Base-by-base conservation (phyloP, 2,113 vertebrate species). In the Myodes glareolus region DNA sequence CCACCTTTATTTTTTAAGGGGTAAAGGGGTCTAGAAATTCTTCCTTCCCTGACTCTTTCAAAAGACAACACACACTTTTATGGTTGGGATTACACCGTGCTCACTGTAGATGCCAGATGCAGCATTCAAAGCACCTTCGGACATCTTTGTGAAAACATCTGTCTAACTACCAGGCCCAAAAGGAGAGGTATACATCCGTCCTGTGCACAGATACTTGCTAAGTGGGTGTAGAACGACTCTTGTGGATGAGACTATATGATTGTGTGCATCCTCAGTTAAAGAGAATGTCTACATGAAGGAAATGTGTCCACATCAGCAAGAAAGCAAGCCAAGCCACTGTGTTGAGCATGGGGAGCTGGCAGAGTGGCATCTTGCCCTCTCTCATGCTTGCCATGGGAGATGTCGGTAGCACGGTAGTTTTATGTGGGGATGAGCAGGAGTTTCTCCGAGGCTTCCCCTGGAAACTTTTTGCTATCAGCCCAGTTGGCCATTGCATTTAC, bases 401-500 rank as follows among this genome's bases (percentile, higher is more conserved):
- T 39, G 42, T 75, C 21, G 36, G 45, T 13, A 50, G 29, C 16
- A 25, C 23, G 42, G 55, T 31, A 58, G 58, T 61, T 91, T 76
- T 68, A 0, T 8, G 2, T 29, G 75, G 70, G 5, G 55, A 42
- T n/a, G 2, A 0, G 47, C 29, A 94, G 67, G 94, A 92, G 78
- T 95, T 93, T 63, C 95, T 76, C 68, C 55, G 58, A 23, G 76
- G 77, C 92, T 95, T 95, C 92, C 88, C 96, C 92, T 97, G 91
- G 82, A 50, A 73, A 93, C 42, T 92, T 97, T 96, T 93, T 91
- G 76, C 76, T 90, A 95, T 97, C 94, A 25, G 0, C 92, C 91
- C 91, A 97, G 94, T 97, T 63, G 45, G 90, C 97, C 52, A 3
- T 98, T 98, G 98, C 92, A 87, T 97, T 98, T 97, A 97, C n/a